Conservation (phyloP, 2,797 vertebrate species). For the Channa striata region DNA sequence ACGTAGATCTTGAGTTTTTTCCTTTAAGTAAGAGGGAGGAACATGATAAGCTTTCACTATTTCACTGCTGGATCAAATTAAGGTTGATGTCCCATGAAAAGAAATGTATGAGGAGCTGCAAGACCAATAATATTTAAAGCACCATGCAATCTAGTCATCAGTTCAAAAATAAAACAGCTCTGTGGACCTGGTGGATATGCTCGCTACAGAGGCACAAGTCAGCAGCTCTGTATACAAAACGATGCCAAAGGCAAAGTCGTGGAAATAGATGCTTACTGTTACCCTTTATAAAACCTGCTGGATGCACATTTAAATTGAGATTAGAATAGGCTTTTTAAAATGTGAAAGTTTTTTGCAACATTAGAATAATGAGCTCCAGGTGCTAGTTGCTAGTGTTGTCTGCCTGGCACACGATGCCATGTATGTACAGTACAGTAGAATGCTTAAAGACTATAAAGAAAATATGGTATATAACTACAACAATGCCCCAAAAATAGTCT, state of each 20-base stretch:
- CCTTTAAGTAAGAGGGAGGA: conserved; percentile 29
- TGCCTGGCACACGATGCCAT: background rate
- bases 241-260: background rate
- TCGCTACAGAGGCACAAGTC: conserved; percentile 28
- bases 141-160: conserved; percentile 64
- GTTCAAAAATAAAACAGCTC: conserved; percentile 73
- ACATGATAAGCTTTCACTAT: conserved; percentile 54
- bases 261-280: background rate
- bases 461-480: too few relatives aligned
- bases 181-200: conserved; percentile 59
- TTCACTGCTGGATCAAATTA: conserved; percentile 70
- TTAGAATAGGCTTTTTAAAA: too few relatives aligned
- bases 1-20: conserved; percentile 14
- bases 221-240: conserved; percentile 6
- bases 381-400: background rate
- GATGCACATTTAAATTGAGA: too few relatives aligned
- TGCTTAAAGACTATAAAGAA: too few relatives aligned
- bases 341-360: too few relatives aligned
- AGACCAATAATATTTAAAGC: conserved; percentile 74
- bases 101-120: conserved; percentile 62
- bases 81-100: conserved; percentile 80
- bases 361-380: too few relatives aligned
- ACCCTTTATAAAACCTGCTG: too few relatives aligned
- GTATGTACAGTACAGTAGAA: too few relatives aligned
- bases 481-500: too few relatives aligned